Conservation (phyloP, 2,797 vertebrate genomes). For the Ispidina lecontei region DNA sequence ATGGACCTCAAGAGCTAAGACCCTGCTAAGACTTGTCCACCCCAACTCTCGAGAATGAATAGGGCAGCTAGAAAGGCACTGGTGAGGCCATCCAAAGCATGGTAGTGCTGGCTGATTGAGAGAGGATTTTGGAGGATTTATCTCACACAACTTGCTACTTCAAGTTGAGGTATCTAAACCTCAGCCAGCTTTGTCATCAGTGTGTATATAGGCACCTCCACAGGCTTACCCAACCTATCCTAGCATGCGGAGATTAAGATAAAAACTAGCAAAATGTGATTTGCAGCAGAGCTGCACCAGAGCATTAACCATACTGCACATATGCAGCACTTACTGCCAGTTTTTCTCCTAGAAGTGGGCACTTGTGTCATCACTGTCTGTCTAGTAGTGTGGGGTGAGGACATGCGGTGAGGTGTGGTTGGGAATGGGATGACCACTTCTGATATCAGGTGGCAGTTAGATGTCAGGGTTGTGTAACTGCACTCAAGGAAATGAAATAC, state of each 20-base stretch:
- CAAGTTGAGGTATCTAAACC: neutral
- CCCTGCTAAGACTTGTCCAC: neutral
- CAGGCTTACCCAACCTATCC: neutral
- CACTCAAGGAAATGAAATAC: neutral
- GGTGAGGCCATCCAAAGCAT: neutral
- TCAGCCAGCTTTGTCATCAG: neutral
- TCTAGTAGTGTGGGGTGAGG: neutral
- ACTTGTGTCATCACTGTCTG: neutral
- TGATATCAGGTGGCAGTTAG: neutral
- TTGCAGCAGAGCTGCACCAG: neutral
- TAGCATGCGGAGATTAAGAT: neutral
- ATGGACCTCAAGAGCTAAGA: neutral
- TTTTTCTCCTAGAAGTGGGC: neutral
- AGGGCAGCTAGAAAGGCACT: neutral
- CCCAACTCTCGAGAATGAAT: neutral
- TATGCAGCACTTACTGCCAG: accelerated
- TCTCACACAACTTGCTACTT: neutral
- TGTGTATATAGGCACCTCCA: neutral
- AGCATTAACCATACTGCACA: neutral
- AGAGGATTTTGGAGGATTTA: neutral
- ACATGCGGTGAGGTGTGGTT: neutral
- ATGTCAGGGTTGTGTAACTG: neutral
- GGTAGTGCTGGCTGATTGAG: neutral
- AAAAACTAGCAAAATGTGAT: neutral
- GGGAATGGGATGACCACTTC: neutral